Evolutionary conservation across 2,797 vertebrate species (phyloP).

Genomic region (Sparidentex hasta): DNA sequence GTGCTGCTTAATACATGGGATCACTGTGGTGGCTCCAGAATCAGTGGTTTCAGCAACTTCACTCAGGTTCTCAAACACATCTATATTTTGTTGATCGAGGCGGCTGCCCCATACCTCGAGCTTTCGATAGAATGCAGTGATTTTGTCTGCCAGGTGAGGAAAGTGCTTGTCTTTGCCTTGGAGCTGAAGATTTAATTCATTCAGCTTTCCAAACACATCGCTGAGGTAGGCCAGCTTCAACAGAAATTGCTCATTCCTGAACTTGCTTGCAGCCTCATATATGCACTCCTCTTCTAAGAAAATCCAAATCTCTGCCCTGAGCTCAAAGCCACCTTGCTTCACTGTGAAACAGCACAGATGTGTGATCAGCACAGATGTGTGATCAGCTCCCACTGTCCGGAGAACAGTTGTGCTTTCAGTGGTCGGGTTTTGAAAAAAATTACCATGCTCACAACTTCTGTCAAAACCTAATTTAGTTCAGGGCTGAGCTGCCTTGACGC

Average conservation of each 20-base stretch:
- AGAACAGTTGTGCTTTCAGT: not conserved
- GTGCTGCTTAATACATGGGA: too few relatives aligned
- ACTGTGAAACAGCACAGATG: not conserved
- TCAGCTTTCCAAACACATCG: too few relatives aligned
- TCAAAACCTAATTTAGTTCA: not conserved
- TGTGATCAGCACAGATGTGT: not conserved
- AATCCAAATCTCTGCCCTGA: not conserved
- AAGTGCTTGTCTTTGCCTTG: too few relatives aligned
- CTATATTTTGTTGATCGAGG: too few relatives aligned
- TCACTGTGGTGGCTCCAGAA: too few relatives aligned
- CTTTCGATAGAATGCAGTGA: too few relatives aligned
- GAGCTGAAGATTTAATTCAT: too few relatives aligned
- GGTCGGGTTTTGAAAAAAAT: not conserved
- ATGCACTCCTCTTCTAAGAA: not conserved
- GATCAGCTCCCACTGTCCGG: not conserved
- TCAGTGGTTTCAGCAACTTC: too few relatives aligned
- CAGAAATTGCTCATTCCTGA: not conserved
- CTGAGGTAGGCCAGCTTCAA: slow-evolving; percentile 15
- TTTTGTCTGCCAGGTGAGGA: too few relatives aligned
- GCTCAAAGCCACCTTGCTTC: not conserved
- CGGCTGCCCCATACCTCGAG: too few relatives aligned
- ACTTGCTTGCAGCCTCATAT: slow-evolving; percentile 7
- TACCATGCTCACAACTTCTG: not conserved
- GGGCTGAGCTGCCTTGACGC: not conserved
- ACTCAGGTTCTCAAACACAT: too few relatives aligned